A percentile compares a stretch with the other conserved stretches of the same genome.
phyloP scores from a whole-genome alignment of 2,888 invertebrate species.

The Campaea margaritaria region DNA sequence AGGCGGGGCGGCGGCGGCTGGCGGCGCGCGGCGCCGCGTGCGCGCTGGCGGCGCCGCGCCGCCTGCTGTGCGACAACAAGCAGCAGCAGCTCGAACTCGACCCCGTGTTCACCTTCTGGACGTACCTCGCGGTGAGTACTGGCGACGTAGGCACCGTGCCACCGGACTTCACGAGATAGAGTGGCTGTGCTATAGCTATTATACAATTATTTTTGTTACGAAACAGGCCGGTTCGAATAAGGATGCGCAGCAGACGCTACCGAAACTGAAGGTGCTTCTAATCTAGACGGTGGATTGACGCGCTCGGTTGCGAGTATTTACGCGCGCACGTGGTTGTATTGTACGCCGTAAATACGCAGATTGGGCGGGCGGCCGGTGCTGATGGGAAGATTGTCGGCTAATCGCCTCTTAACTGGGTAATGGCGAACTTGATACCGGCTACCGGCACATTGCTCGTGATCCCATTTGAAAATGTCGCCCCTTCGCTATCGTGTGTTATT shows the following conservation, averaged over 20 bases:
- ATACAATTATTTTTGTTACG: neutral
- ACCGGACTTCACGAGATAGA: neutral
- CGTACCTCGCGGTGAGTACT: constrained; percentile 87
- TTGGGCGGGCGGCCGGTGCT: constrained; percentile 55
- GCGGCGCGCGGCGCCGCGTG: constrained; percentile 86
- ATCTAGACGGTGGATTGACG: too few relatives aligned
- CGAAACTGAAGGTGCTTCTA: constrained; percentile 8
- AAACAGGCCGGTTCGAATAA: constrained; percentile 26
- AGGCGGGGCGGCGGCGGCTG: constrained; percentile 62
- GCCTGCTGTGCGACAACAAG: constrained; percentile 85
- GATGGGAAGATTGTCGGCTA: constrained; percentile 76
- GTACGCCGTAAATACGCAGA: constrained; percentile 61
- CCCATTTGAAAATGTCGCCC: neutral
- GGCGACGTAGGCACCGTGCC: too few relatives aligned
- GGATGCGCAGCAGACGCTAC: constrained; percentile 37
- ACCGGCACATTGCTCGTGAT: constrained; percentile 36
- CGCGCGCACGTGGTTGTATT: constrained; percentile 50
- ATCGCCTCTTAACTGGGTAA: constrained; percentile 76
- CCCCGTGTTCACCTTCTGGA: constrained; percentile 89
- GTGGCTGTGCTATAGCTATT: neutral
- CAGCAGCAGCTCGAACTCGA: constrained; percentile 86
- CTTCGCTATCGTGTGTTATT: too few relatives aligned
- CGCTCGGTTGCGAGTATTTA: constrained; percentile 10
- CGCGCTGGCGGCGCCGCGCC: constrained; percentile 84
- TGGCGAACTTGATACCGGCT: constrained; percentile 68